A percentile compares a stretch with the other conserved stretches of the same genome.
Evolutionary conservation across 2,888 invertebrate species (phyloP).

Genomic region (Folsomia manolachei): DNA sequence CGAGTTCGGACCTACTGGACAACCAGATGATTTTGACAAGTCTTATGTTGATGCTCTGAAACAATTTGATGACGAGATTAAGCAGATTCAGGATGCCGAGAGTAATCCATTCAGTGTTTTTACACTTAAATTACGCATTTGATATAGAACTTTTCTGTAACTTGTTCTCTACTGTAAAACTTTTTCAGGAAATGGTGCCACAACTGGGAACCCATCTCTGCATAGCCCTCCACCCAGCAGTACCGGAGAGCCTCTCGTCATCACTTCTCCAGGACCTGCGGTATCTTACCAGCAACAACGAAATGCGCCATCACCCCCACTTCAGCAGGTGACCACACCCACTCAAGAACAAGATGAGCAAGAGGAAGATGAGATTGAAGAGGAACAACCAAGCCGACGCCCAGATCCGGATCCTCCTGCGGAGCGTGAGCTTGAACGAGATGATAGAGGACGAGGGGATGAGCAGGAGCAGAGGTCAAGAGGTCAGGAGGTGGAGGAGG

Average conservation of each 20-base stretch:
- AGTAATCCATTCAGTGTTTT: background rate
- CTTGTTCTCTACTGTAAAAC: no score
- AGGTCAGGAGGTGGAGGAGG: background rate
- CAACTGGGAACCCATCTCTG: no score
- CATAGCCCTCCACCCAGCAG: background rate
- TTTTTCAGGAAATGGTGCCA: no score
- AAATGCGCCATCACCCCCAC: background rate
- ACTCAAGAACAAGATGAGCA: background rate
- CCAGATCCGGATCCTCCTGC: background rate
- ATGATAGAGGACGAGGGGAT: background rate
- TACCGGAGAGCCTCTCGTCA: constrained; percentile 17
- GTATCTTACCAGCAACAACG: background rate
- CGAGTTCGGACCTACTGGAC: background rate
- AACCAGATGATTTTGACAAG: constrained; percentile 11
- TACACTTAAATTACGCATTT: background rate
- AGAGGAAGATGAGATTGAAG: background rate
- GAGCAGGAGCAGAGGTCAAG: background rate
- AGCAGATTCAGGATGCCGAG: constrained; percentile 25
- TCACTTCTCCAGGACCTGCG: constrained; percentile 27
- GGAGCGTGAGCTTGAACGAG: background rate
- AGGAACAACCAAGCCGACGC: background rate
- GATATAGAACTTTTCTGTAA: background rate
- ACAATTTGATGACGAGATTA: constrained; percentile 32
- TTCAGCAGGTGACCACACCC: background rate
- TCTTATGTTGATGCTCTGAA: constrained; percentile 25